Evolutionary conservation across 2,113 vertebrate genomes (phyloP).

Genomic region (Seriola quinqueradiata): DNA sequence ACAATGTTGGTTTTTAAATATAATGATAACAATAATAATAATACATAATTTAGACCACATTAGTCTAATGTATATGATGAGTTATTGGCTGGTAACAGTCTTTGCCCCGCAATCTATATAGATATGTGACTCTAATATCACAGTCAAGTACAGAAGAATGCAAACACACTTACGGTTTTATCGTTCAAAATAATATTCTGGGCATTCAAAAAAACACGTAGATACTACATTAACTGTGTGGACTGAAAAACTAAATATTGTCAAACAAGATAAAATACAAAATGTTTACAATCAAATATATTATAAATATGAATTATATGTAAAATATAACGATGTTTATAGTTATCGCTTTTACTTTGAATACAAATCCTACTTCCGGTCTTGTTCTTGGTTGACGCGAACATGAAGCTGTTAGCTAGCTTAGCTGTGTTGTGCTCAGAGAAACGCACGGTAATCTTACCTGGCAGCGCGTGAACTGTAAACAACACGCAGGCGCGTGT

Average conservation of each 20-base stretch:
- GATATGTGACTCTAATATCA: neutral
- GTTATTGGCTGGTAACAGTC: neutral
- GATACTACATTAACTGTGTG: neutral
- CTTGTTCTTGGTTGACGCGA: neutral
- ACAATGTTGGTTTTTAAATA: too few species aligned
- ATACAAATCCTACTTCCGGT: neutral
- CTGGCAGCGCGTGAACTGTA: slow-evolving; percentile 70
- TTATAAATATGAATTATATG: neutral
- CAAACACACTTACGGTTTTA: neutral
- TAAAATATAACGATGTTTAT: neutral
- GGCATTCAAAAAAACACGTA: neutral
- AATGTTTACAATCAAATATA: rapidly evolving
- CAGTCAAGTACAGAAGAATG: neutral
- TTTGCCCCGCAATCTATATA: neutral
- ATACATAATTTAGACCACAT: neutral
- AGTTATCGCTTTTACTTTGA: slow-evolving; percentile 11
- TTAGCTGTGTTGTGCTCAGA: too few species aligned
- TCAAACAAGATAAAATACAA: neutral
- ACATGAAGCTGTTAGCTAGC: neutral
- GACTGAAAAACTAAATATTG: neutral
- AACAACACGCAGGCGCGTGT: slow-evolving; percentile 15
- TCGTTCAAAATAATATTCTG: neutral
- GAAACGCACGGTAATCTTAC: slow-evolving; percentile 50
- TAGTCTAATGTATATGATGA: neutral
- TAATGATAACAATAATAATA: neutral